Evolutionary conservation across 2,797 vertebrate species (phyloP).

Genomic region (Epinephelus malabaricus): DNA sequence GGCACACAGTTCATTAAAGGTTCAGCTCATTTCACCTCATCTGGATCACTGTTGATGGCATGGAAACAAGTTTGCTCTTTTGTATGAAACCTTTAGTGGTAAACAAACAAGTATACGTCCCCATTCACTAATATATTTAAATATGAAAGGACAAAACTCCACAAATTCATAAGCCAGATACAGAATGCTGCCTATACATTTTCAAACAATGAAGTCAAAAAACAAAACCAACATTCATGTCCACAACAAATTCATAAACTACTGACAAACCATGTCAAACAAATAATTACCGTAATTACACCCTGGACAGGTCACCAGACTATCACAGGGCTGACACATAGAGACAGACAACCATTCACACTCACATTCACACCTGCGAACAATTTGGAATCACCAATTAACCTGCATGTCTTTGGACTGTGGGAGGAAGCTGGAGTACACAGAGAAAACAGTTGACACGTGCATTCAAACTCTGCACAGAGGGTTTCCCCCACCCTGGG

Average conservation of each 20-base stretch:
- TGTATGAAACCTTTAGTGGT: too few relatives aligned
- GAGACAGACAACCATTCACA: too few relatives aligned
- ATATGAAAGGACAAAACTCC: background rate
- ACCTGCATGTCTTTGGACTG: too few relatives aligned
- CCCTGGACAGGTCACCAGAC: too few relatives aligned
- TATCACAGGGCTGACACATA: too few relatives aligned
- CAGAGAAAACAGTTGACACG: too few relatives aligned
- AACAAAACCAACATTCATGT: background rate
- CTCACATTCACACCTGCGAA: too few relatives aligned
- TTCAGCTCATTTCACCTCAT: slow-evolving; percentile 29
- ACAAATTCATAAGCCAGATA: background rate
- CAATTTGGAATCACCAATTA: too few relatives aligned
- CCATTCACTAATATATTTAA: background rate
- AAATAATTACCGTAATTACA: too few relatives aligned
- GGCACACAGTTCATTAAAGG: slow-evolving; percentile 25
- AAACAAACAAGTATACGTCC: background rate
- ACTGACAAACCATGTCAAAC: background rate
- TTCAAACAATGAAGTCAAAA: background rate
- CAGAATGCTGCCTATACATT: background rate
- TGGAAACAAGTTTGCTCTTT: slow-evolving; percentile 1
- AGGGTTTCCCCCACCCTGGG: too few relatives aligned
- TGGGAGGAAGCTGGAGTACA: too few relatives aligned
- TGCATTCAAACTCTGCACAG: too few relatives aligned
- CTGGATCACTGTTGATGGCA: slow-evolving; percentile 5
- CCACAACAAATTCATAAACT: background rate